A percentile compares a stretch with the other conserved stretches of the same genome.
These are phyloP conservation scores for Archocentrus centrarchus DNA, from an alignment of 2,113 vertebrate genomes.

Conservation along the genomic window DNA sequence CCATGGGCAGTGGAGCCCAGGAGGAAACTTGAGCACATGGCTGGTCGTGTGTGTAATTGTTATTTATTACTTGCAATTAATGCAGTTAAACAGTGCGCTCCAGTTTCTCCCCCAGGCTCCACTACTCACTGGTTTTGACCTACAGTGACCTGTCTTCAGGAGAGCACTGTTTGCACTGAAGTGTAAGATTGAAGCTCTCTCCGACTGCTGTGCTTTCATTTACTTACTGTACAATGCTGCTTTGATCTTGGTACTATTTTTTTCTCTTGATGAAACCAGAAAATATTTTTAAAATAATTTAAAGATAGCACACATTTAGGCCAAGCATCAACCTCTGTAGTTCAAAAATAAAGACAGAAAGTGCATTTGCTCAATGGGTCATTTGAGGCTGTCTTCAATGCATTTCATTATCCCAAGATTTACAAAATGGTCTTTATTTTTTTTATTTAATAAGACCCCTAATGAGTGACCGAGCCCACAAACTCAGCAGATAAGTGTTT, in stretches of 20 bases:
- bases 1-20: neutral
- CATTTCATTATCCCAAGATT: neutral
- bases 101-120: conserved; percentile 9
- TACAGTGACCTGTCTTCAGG: conserved; percentile 15
- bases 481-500: neutral
- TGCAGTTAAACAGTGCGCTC: conserved; percentile 50
- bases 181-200: neutral
- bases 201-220: neutral
- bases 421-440: neutral
- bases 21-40: conserved; percentile 33
- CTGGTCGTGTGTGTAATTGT: conserved; percentile 58
- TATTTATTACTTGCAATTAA: conserved; percentile 69
- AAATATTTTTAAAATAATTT: neutral
- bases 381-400: neutral
- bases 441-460: neutral
- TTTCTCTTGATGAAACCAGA: neutral
- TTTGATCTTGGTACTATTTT: neutral
- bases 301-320: neutral
- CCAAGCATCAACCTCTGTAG: neutral
- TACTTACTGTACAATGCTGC: neutral
- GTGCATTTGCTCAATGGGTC: neutral
- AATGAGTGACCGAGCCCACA: neutral
- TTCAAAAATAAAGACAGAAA: neutral
- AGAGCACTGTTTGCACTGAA: neutral
- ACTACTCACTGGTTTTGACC: conserved; percentile 13